Evolutionary conservation across 2,797 vertebrate genomes (phyloP).

Genomic region (Monodelphis domestica): DNA sequence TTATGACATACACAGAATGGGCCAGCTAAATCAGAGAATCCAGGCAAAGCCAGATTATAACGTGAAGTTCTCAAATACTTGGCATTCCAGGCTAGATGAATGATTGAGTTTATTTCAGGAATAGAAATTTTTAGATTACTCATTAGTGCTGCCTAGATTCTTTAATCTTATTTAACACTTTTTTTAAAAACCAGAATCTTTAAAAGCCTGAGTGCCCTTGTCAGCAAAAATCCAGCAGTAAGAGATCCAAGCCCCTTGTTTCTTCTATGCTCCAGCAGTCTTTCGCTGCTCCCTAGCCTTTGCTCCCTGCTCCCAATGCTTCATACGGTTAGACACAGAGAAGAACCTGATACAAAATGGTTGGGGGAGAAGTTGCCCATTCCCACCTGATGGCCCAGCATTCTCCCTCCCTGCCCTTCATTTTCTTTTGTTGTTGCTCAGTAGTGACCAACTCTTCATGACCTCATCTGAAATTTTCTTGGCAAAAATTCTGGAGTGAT

Average conservation of each 20-base stretch:
- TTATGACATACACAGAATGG: conserved; percentile 1
- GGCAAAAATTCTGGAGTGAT: too few species aligned
- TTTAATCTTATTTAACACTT: conserved; percentile 45
- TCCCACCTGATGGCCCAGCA: too few species aligned
- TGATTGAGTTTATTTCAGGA: conserved; percentile 46
- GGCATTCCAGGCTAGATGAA: conserved; percentile 33
- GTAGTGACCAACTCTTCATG: too few species aligned
- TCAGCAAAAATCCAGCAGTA: too few species aligned
- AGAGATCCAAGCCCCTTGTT: too few species aligned
- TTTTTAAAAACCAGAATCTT: neutral
- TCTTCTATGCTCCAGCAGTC: too few species aligned
- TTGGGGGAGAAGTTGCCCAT: too few species aligned
- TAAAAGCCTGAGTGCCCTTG: neutral
- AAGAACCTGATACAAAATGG: neutral
- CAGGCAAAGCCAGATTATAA: conserved; percentile 12
- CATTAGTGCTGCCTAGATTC: conserved; percentile 1
- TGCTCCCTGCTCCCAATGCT: neutral
- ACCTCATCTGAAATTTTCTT: too few species aligned
- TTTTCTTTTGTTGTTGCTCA: too few species aligned
- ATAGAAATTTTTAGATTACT: conserved; percentile 42
- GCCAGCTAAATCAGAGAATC: conserved; percentile 30
- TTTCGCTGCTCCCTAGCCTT: too few species aligned
- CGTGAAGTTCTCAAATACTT: conserved; percentile 13
- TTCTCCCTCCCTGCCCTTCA: neutral
- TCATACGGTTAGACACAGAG: neutral